Evolutionary conservation across 2,797 vertebrate genomes (phyloP).

Genomic region (Poeciliopsis turneri): DNA sequence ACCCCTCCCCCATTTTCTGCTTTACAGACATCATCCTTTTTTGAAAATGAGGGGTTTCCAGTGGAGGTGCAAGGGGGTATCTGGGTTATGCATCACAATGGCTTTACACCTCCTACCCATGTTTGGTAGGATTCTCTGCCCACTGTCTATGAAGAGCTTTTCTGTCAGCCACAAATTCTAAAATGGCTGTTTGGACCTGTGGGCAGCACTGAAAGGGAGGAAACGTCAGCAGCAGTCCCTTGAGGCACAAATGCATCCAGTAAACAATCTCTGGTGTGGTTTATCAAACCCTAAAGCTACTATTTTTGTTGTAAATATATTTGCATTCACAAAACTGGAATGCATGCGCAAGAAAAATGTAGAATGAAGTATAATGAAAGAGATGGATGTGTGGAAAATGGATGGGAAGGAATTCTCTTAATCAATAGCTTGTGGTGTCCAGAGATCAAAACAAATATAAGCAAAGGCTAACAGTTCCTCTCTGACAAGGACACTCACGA

Average conservation of each 20-base stretch:
- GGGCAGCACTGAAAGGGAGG: conserved; percentile 52
- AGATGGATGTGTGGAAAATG: conserved; percentile 5
- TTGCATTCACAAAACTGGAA: background rate
- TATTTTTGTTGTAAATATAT: background rate
- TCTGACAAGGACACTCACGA: background rate
- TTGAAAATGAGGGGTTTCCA: conserved; percentile 71
- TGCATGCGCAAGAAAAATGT: background rate
- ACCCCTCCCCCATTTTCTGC: conserved; percentile 78
- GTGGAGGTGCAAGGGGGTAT: conserved; percentile 37
- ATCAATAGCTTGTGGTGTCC: conserved; percentile 27
- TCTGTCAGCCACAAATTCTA: conserved; percentile 58
- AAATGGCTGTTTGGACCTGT: conserved; percentile 75
- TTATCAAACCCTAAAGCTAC: background rate
- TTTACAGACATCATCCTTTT: conserved; percentile 64
- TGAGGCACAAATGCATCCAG: conserved; percentile 41
- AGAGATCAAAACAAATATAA: conserved; percentile 17
- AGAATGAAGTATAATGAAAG: background rate
- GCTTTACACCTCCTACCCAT: conserved; percentile 6
- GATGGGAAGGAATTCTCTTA: conserved; percentile 40
- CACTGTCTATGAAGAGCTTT: conserved; percentile 20
- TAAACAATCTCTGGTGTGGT: conserved; percentile 33
- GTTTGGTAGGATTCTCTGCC: conserved; percentile 9
- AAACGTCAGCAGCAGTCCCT: conserved; percentile 36
- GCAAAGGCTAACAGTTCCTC: background rate
- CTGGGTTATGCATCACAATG: conserved; percentile 28